phyloP scores from a whole-genome alignment of 1,140 invertebrate genomes.

The Zophobas atratus region DNA sequence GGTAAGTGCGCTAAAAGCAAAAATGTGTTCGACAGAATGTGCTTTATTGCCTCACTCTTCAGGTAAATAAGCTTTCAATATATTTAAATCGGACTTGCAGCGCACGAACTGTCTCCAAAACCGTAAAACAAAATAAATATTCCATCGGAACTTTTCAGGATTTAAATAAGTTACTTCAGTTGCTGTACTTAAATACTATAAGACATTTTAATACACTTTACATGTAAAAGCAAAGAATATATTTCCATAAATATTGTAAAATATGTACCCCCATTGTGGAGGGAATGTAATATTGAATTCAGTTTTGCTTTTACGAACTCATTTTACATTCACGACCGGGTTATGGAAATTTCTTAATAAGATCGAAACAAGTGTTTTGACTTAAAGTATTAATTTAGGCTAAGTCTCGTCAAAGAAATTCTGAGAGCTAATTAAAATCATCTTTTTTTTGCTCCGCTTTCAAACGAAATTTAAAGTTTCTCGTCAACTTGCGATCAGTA shows the following conservation, averaged over 20 bases:
- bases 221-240: constrained; percentile 30
- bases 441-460: constrained; percentile 3
- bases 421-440: constrained; percentile 16
- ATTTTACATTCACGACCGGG: constrained; percentile 37
- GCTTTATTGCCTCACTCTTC: constrained; percentile 5
- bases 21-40: constrained; percentile 32
- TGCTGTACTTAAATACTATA: constrained; percentile 30
- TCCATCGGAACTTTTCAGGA: constrained; percentile 12
- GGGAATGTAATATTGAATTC: constrained; percentile 37
- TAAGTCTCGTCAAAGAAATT: constrained; percentile 17
- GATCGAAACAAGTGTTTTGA: constrained; percentile 40
- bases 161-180: constrained; percentile 12
- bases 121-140: constrained; percentile 22
- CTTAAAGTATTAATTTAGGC: constrained; percentile 26
- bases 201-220: constrained; percentile 43
- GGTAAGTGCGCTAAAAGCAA: constrained; percentile 25
- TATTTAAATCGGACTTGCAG: constrained; percentile 5
- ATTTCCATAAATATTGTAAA: constrained; percentile 43
- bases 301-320: constrained; percentile 39
- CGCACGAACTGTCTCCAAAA: neutral
- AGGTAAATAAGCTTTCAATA: constrained; percentile 20
- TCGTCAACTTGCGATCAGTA: neutral
- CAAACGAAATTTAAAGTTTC: neutral
- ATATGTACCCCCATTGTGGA: constrained; percentile 36
- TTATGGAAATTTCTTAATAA: constrained; percentile 43